Conservation (phyloP, 2,888 invertebrate species). For the Synergus itoensis region DNA sequence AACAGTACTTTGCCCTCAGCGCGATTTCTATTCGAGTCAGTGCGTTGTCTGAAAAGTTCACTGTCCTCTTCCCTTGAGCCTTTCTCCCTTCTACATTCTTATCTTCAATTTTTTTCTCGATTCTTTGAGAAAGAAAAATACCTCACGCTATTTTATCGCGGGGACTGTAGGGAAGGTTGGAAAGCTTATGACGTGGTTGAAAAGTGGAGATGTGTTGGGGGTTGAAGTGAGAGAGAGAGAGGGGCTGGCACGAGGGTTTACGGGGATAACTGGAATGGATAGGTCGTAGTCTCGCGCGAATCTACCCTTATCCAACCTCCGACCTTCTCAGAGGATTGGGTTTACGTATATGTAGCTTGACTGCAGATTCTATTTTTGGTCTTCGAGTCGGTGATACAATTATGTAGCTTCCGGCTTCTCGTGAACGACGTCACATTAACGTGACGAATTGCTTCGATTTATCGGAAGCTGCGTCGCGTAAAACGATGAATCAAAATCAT, state of each 20-base stretch:
- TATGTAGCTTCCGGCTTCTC: neutral
- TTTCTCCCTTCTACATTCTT: constrained; percentile 17
- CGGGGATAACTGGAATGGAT: constrained; percentile 19
- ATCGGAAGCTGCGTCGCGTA: neutral
- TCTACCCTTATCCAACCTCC: constrained; percentile 27
- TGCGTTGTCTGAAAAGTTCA: constrained; percentile 36
- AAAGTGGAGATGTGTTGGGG: neutral
- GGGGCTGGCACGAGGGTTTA: neutral
- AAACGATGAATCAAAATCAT: neutral
- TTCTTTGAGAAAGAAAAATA: constrained; percentile 27
- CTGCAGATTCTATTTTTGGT: constrained; percentile 12
- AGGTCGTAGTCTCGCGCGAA: constrained; percentile 2
- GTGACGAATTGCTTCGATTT: constrained; percentile 5
- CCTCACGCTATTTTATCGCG: constrained; percentile 26
- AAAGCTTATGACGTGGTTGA: constrained; percentile 1
- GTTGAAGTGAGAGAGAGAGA: neutral
- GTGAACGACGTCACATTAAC: neutral
- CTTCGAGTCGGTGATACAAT: neutral
- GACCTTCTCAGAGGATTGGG: constrained; percentile 18
- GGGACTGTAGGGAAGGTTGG: neutral
- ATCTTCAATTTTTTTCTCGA: constrained; percentile 23
- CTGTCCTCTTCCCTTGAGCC: constrained; percentile 6
- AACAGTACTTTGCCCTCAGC: neutral
- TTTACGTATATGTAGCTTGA: constrained; percentile 1
- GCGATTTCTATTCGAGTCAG: constrained; percentile 21